phyloP scores from a whole-genome alignment of 2,888 invertebrate genomes.

The Patella pellucida region DNA sequence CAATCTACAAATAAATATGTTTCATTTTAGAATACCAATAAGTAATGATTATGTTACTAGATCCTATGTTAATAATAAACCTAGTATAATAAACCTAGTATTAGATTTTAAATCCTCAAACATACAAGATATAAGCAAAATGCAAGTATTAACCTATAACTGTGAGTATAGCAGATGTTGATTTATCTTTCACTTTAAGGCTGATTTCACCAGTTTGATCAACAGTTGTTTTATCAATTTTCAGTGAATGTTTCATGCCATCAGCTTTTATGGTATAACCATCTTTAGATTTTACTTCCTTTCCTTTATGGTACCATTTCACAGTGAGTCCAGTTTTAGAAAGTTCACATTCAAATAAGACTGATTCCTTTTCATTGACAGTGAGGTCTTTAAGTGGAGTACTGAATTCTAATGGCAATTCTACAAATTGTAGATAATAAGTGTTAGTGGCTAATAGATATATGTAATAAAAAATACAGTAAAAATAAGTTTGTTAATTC shows the following conservation, averaged over 20 bases:
- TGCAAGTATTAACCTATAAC: slow-evolving; percentile 50
- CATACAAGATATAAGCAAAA: too few relatives aligned
- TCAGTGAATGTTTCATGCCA: slow-evolving; percentile 69
- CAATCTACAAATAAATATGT: too few relatives aligned
- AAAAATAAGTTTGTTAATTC: too few relatives aligned
- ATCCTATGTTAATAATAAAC: too few relatives aligned
- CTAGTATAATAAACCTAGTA: too few relatives aligned
- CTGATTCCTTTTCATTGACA: slow-evolving; percentile 67
- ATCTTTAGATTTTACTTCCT: slow-evolving; percentile 87
- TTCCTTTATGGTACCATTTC: slow-evolving; percentile 84
- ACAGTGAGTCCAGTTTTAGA: slow-evolving; percentile 95
- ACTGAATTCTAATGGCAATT: slow-evolving; percentile 38
- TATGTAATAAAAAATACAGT: too few relatives aligned
- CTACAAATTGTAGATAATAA: slow-evolving; percentile 23
- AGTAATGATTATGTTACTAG: too few relatives aligned
- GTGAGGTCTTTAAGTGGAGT: slow-evolving; percentile 35
- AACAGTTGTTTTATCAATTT: slow-evolving; percentile 51
- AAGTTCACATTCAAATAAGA: slow-evolving; percentile 89
- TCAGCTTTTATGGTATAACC: slow-evolving; percentile 86
- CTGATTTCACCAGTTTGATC: slow-evolving; percentile 59
- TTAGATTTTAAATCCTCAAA: too few relatives aligned
- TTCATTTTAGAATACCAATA: too few relatives aligned
- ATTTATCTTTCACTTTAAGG: slow-evolving; percentile 51
- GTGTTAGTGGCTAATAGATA: too few relatives aligned
- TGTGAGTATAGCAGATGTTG: slow-evolving; percentile 54